These are phyloP conservation scores for Leptinotarsa tumamoca DNA, from an alignment of 2,888 invertebrate genomes.

Conservation along the genomic window DNA sequence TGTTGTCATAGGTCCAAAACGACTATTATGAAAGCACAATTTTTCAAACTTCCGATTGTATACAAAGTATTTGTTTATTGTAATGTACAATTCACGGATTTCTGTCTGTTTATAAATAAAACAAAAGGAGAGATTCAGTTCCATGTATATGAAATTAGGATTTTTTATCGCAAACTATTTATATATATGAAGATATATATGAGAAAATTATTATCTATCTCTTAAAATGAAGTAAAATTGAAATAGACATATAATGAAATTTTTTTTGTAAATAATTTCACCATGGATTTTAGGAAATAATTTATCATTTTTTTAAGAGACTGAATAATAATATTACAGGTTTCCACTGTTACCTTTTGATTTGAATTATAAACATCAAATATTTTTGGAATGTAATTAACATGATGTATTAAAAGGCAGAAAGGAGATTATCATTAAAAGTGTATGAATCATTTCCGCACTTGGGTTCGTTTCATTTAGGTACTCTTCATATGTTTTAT, in stretches of 20 bases:
- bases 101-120: constrained; percentile 40
- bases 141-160: constrained; percentile 52
- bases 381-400: background rate
- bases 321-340: constrained; percentile 38
- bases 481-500: too few relatives aligned
- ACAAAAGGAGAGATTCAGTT: constrained; percentile 48
- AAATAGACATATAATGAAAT: constrained; percentile 31
- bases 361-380: constrained; percentile 45
- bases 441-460: background rate
- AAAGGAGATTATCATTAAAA: background rate
- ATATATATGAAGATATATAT: constrained; percentile 43
- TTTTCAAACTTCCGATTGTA: constrained; percentile 54
- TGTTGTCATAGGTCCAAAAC: constrained; percentile 31
- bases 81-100: constrained; percentile 40
- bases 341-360: constrained; percentile 37
- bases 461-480: background rate
- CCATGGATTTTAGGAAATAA: constrained; percentile 38
- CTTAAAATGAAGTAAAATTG: constrained; percentile 38
- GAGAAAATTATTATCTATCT: constrained; percentile 39
- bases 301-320: constrained; percentile 41
- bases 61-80: constrained; percentile 45
- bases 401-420: background rate
- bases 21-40: constrained; percentile 50
- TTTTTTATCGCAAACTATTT: constrained; percentile 50
- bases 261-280: constrained; percentile 45